Evolutionary conservation across 2,888 invertebrate genomes (phyloP).

Genomic region (Agrotis exclamationis): DNA sequence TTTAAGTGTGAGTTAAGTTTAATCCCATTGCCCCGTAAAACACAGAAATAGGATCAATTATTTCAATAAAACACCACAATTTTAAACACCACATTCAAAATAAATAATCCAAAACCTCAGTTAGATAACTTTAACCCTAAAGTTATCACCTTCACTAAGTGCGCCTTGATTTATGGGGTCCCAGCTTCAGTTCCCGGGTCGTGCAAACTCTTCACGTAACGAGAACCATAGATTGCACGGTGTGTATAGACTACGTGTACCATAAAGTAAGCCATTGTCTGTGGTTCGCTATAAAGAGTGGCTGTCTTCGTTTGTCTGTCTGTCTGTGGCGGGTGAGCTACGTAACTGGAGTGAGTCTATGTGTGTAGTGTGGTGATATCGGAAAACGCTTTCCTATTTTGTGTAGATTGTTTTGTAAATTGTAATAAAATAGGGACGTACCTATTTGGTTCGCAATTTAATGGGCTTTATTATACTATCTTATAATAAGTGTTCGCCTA

Average conservation of each 20-base stretch:
- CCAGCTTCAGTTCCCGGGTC: conserved; percentile 65
- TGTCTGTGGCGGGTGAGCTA: conserved; percentile 37
- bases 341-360: conserved; percentile 30
- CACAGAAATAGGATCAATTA: neutral
- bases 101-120: neutral
- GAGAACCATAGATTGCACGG: conserved; percentile 56
- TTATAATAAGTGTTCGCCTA: too few species aligned
- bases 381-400: conserved; percentile 16
- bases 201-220: conserved; percentile 65
- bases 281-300: conserved; percentile 60
- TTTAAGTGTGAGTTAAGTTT: neutral
- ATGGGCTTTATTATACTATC: too few species aligned
- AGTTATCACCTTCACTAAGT: conserved; percentile 58
- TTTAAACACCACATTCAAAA: neutral
- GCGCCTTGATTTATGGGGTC: conserved; percentile 64
- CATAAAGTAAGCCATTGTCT: conserved; percentile 64
- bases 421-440: neutral
- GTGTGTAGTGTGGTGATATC: conserved; percentile 39
- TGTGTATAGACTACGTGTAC: conserved; percentile 52
- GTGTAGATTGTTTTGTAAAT: neutral
- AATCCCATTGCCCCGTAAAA: neutral
- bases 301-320: conserved; percentile 61
- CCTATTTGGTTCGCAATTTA: too few species aligned
- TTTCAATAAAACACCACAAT: neutral
- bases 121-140: conserved; percentile 50